These are phyloP conservation scores for Ara ararauna DNA, from an alignment of 2,797 vertebrate species.

Conservation along the genomic window DNA sequence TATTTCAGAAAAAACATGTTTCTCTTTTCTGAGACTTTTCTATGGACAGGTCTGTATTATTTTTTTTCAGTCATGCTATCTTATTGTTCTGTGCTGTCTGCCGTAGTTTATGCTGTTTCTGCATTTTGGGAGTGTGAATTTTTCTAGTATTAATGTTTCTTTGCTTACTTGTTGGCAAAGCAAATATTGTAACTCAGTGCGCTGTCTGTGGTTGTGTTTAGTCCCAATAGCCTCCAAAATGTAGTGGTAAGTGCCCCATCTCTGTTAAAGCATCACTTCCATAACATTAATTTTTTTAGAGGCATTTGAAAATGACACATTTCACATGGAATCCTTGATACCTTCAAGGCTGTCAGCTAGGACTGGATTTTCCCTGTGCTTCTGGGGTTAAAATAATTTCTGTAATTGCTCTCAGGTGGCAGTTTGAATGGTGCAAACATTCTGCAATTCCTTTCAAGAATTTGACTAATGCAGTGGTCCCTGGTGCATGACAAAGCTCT, in stretches of 20 bases:
- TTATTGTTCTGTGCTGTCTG: not conserved
- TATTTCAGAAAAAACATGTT: not conserved
- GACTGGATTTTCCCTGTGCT: conserved; percentile 24
- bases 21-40: not conserved
- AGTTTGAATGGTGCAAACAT: conserved; percentile 23
- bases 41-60: not conserved
- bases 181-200: not conserved
- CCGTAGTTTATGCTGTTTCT: not conserved
- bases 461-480: conserved; percentile 50
- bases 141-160: not conserved
- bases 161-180: not conserved
- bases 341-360: not conserved
- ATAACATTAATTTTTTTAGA: not conserved
- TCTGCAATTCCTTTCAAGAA: conserved; percentile 36
- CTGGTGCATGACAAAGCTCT: conserved; percentile 50
- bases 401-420: conserved; percentile 58
- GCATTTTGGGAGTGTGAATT: not conserved
- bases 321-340: not conserved
- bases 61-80: not conserved
- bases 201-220: not conserved
- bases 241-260: not conserved
- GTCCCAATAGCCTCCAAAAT: not conserved
- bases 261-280: not conserved
- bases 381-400: conserved; percentile 58
- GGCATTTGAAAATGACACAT: not conserved